Conservation (phyloP, 1,140 invertebrate genomes). For the Hycleus phaleratus region DNA sequence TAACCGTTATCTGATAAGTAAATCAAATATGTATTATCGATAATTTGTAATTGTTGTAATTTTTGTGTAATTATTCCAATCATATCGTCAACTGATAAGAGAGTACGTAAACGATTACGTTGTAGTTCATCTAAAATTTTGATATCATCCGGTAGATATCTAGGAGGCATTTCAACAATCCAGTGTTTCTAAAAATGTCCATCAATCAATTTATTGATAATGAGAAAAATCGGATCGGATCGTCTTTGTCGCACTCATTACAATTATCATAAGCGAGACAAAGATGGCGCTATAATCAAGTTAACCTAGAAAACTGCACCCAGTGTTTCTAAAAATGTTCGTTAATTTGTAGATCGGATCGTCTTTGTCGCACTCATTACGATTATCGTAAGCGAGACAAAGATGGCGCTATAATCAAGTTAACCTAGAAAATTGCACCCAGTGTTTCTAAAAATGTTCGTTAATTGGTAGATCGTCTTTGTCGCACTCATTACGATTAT, state of each 20-base stretch:
- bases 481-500: neutral
- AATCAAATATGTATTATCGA: slow-evolving; percentile 72
- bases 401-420: too few relatives aligned
- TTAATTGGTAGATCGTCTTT: too few relatives aligned
- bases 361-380: too few relatives aligned
- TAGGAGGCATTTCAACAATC: slow-evolving; percentile 60
- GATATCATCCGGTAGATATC: slow-evolving; percentile 49
- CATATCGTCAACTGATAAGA: slow-evolving; percentile 82
- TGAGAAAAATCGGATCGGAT: neutral
- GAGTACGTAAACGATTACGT: slow-evolving; percentile 62
- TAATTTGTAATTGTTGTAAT: slow-evolving; percentile 46
- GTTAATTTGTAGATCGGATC: too few relatives aligned
- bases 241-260: neutral
- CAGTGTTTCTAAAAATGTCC: slow-evolving; percentile 62
- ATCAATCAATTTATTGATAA: slow-evolving; percentile 3
- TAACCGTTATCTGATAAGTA: slow-evolving; percentile 86
- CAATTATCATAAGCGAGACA: neutral
- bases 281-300: too few relatives aligned
- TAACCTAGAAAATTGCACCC: too few relatives aligned
- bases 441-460: too few relatives aligned
- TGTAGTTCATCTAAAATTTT: slow-evolving; percentile 59
- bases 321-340: too few relatives aligned
- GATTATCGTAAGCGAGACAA: too few relatives aligned
- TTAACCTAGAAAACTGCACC: too few relatives aligned
- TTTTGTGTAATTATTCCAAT: slow-evolving; percentile 55